Percentiles rank a stretch among this genome's conserved stretches.
phyloP scores from a whole-genome alignment of 2,113 vertebrate genomes.

The Xiphophorus couchianus region DNA sequence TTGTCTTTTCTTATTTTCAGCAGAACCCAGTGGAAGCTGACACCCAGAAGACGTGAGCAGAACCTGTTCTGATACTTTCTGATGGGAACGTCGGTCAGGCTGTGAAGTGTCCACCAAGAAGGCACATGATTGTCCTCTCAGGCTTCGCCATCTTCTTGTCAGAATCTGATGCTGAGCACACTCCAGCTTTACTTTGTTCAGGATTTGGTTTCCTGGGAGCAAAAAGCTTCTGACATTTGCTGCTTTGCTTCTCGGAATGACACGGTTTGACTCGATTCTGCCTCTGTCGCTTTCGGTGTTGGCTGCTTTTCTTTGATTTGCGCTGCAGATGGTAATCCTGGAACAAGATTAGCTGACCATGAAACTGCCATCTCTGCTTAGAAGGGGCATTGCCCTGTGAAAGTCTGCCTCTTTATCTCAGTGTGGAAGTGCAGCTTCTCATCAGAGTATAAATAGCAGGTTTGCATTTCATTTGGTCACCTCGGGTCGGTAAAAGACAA shows the following conservation, averaged over 20 bases:
- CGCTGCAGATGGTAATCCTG: neutral
- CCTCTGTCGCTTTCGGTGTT: neutral
- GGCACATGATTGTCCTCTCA: neutral
- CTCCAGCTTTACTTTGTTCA: neutral
- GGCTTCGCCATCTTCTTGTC: neutral
- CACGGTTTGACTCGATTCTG: neutral
- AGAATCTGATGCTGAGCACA: neutral
- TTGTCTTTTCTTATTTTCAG: neutral
- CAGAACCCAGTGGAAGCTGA: neutral
- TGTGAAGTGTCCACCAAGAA: neutral
- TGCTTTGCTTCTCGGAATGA: neutral
- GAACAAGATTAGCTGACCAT: slow-evolving; percentile 2
- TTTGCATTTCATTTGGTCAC: no score
- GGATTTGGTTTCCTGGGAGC: neutral
- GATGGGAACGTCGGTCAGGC: neutral
- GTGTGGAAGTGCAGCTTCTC: no score
- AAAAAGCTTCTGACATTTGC: neutral
- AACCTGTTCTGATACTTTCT: neutral
- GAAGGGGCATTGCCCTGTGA: neutral
- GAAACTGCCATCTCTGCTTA: neutral
- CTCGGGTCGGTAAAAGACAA: neutral
- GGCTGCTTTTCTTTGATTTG: neutral
- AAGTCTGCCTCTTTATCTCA: neutral
- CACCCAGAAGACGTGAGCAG: neutral
- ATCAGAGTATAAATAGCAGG: neutral